These are phyloP conservation scores for Tarsius wallacei DNA, from an alignment of 2,797 vertebrate genomes.

Conservation along the genomic window DNA sequence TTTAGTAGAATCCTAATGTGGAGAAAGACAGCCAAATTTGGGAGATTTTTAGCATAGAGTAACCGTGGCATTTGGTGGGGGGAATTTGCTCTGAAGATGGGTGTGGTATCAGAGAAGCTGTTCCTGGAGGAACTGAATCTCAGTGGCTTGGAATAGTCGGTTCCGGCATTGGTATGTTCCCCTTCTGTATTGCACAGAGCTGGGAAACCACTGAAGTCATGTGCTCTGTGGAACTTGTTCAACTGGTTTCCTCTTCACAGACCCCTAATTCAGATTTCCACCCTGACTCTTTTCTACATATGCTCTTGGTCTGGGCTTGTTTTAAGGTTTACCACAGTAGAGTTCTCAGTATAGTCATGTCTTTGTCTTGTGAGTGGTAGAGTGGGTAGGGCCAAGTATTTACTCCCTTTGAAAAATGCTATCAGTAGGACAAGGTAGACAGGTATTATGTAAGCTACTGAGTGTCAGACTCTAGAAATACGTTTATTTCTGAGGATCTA, in stretches of 20 bases:
- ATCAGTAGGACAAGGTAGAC: slow-evolving; percentile 33
- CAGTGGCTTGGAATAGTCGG: slow-evolving; percentile 56
- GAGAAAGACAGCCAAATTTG: background rate
- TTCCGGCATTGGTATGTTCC: slow-evolving; percentile 82
- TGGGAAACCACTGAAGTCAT: slow-evolving; percentile 77
- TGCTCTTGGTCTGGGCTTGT: slow-evolving; percentile 80
- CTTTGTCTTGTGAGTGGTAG: slow-evolving; percentile 17
- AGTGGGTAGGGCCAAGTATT: background rate
- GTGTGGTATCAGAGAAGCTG: slow-evolving; percentile 33
- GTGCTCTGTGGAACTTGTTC: slow-evolving; percentile 81
- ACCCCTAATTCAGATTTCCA: slow-evolving; percentile 76
- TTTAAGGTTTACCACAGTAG: slow-evolving; percentile 60
- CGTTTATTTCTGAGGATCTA: slow-evolving; percentile 3
- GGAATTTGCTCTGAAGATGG: background rate
- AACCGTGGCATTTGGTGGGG: background rate
- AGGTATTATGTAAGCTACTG: slow-evolving; percentile 6
- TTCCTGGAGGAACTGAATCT: slow-evolving; percentile 84
- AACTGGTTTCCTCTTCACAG: slow-evolving; percentile 83
- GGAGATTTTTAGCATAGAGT: background rate
- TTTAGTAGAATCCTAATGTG: background rate
- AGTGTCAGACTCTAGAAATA: background rate
- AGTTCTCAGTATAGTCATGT: slow-evolving; percentile 36
- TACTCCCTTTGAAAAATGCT: slow-evolving; percentile 10
- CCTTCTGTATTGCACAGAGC: slow-evolving; percentile 77
- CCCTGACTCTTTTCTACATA: slow-evolving; percentile 38